These are phyloP conservation scores for Phylloscopus collybita DNA, from an alignment of 2,797 vertebrate genomes.

Conservation along the genomic window DNA sequence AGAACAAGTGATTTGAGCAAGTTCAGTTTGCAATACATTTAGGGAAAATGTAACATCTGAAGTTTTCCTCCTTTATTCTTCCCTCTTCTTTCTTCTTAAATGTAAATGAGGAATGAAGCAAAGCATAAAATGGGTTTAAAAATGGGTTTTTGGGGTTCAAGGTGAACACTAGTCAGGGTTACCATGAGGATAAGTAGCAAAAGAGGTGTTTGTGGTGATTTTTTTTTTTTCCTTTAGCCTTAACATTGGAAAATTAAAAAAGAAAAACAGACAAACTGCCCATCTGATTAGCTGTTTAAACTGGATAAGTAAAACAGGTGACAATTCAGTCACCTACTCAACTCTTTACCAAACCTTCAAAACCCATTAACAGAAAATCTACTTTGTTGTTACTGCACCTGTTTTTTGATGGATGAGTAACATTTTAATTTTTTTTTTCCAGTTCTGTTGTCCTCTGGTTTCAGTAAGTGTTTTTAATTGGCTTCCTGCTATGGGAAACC, in stretches of 20 bases:
- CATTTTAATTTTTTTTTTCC: not conserved
- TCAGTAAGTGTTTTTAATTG: slow-evolving; percentile 14
- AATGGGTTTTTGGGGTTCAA: not conserved
- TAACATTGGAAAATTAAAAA: not conserved
- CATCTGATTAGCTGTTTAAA: not conserved
- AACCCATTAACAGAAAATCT: not conserved
- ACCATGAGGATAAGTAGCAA: not conserved
- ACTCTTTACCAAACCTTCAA: not conserved
- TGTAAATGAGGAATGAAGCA: not conserved
- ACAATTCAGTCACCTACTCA: not conserved
- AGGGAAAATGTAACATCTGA: not conserved
- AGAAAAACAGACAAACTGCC: not conserved
- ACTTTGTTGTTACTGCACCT: not conserved
- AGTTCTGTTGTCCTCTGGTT: not conserved
- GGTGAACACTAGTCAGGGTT: not conserved
- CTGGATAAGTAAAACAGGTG: not conserved
- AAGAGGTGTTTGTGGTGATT: not conserved
- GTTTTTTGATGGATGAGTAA: not conserved
- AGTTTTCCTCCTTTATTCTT: not conserved
- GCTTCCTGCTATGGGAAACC: not conserved
- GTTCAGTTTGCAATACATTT: not conserved
- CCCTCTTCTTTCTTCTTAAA: not conserved
- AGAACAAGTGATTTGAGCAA: not conserved
- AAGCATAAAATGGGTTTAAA: not conserved
- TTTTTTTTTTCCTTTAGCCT: not conserved